Conservation (phyloP, 1,140 invertebrate species). For the Sitodiplosis mosellana region DNA sequence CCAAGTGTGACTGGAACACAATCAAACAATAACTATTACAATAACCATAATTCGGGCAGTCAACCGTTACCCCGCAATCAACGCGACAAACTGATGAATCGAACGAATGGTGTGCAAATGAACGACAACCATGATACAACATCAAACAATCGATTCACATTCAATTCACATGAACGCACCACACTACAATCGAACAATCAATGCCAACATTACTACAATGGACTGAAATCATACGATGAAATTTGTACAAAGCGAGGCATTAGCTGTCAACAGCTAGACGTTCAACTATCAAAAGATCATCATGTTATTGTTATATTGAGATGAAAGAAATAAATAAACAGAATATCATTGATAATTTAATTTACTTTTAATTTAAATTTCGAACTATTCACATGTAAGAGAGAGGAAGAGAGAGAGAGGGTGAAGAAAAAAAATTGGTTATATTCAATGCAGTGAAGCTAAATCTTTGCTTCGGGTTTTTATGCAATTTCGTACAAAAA, state of each 20-base stretch:
- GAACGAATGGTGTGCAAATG: conserved; percentile 6
- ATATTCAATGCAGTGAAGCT: no score
- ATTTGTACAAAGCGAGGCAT: conserved; percentile 62
- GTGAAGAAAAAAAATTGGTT: no score
- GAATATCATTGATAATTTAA: no score
- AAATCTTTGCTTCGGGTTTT: no score
- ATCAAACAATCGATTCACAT: no score
- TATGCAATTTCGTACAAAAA: no score
- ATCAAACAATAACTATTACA: not conserved
- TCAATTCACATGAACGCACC: no score
- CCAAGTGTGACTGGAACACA: not conserved
- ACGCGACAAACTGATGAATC: conserved; percentile 30
- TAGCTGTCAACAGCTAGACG: conserved; percentile 54
- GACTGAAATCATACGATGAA: conserved; percentile 61
- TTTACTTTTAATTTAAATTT: no score
- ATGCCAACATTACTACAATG: conserved; percentile 44
- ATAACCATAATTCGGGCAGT: not conserved
- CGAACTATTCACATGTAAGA: no score
- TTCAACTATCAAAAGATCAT: conserved; percentile 60
- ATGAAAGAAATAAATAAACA: conserved; percentile 17
- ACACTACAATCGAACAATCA: conserved; percentile 9
- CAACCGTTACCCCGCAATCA: conserved; percentile 22
- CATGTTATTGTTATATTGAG: conserved; percentile 63
- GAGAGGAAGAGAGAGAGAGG: no score
- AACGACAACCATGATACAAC: no score